Evolutionary conservation across 2,113 vertebrate species (phyloP).

Genomic region (Thalassoma bifasciatum): DNA sequence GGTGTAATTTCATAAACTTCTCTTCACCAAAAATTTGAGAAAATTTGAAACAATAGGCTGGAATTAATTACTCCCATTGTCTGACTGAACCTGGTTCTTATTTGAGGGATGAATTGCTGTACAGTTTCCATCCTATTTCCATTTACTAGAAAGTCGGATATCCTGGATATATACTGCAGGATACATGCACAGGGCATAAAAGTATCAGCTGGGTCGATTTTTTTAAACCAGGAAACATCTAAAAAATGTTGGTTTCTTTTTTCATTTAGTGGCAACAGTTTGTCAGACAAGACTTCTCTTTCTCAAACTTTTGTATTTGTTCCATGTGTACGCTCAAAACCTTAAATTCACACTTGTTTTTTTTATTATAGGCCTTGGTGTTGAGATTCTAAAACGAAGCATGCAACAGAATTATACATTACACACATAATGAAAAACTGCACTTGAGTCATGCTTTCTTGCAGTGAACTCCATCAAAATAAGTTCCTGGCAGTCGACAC

Average conservation of each 20-base stretch:
- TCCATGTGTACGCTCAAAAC: neutral
- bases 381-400: constrained; percentile 4
- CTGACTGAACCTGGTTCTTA: neutral
- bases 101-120: neutral
- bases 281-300: neutral
- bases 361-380: neutral
- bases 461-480: neutral
- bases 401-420: constrained; percentile 28
- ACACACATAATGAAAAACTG: constrained; percentile 21
- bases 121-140: no score
- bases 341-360: neutral
- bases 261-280: neutral
- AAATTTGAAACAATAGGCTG: constrained; percentile 24
- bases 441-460: neutral
- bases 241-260: neutral
- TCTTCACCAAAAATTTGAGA: neutral
- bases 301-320: neutral
- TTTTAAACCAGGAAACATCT: neutral
- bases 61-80: constrained; percentile 25
- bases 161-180: no score
- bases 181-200: neutral
- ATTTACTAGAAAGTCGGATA: neutral
- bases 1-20: neutral
- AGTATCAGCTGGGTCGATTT: neutral
- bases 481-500: constrained; percentile 1